Evolutionary conservation across 2,888 invertebrate species (phyloP).

Genomic region (Callinectes sapidus): DNA sequence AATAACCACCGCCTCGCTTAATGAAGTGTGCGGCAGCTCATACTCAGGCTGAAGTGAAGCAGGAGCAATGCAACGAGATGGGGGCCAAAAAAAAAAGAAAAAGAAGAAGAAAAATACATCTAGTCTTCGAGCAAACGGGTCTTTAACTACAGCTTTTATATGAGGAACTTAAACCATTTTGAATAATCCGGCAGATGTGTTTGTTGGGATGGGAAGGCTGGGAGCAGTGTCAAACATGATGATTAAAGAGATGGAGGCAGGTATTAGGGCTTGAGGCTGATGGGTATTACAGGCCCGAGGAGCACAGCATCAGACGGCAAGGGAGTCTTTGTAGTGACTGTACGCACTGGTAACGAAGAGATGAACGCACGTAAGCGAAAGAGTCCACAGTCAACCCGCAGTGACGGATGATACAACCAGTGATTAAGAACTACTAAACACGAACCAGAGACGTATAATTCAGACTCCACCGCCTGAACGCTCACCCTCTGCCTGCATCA

Average conservation of each 20-base stretch:
- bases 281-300: constrained; percentile 5
- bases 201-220: background rate
- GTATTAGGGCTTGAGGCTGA: constrained; percentile 9
- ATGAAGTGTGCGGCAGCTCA: background rate
- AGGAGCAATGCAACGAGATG: background rate
- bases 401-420: constrained; percentile 10
- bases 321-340: background rate
- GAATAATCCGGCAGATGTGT: background rate
- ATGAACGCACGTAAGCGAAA: background rate
- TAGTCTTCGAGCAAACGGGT: constrained; percentile 12
- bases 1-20: background rate
- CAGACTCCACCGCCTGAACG: background rate
- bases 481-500: background rate
- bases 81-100: background rate
- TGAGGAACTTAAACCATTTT: background rate
- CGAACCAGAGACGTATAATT: background rate
- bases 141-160: background rate
- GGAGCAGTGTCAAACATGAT: constrained; percentile 10
- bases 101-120: no score
- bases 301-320: background rate
- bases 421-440: background rate
- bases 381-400: background rate
- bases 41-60: background rate
- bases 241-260: background rate
- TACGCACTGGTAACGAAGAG: background rate